Evolutionary conservation across 2,888 invertebrate species (phyloP).

Genomic region (Syrphus vitripennis): DNA sequence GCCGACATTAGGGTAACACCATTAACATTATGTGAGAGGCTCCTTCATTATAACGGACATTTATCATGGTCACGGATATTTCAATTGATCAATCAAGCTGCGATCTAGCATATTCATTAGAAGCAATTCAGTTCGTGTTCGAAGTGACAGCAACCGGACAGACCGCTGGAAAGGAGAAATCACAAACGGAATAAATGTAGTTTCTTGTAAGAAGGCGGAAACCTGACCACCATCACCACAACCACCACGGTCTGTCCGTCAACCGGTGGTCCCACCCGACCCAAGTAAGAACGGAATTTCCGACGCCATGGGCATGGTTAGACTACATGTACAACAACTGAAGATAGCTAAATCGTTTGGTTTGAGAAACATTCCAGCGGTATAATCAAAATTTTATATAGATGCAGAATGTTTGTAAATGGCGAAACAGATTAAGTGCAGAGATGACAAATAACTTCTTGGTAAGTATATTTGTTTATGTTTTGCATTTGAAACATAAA

Average conservation of each 20-base stretch:
- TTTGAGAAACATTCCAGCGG: slow-evolving; percentile 18
- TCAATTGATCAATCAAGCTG: slow-evolving; percentile 60
- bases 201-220: slow-evolving; percentile 35
- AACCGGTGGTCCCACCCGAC: slow-evolving; percentile 43
- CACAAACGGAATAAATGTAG: slow-evolving; percentile 20
- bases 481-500: background rate
- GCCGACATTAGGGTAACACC: slow-evolving; percentile 37
- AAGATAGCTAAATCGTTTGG: slow-evolving; percentile 53
- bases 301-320: slow-evolving; percentile 35
- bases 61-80: slow-evolving; percentile 58
- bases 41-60: slow-evolving; percentile 12
- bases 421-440: background rate
- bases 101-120: slow-evolving; percentile 36
- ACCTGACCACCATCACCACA: slow-evolving; percentile 16
- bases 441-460: background rate
- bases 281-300: slow-evolving; percentile 54
- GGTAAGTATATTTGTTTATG: background rate
- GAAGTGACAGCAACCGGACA: slow-evolving; percentile 55
- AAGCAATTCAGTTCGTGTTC: slow-evolving; percentile 36
- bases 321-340: slow-evolving; percentile 15
- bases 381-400: slow-evolving; percentile 22
- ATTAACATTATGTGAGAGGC: background rate
- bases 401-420: background rate
- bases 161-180: slow-evolving; percentile 62
- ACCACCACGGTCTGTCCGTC: background rate